Conservation (phyloP, 2,888 invertebrate genomes). For the Chymomyza caudatula region DNA sequence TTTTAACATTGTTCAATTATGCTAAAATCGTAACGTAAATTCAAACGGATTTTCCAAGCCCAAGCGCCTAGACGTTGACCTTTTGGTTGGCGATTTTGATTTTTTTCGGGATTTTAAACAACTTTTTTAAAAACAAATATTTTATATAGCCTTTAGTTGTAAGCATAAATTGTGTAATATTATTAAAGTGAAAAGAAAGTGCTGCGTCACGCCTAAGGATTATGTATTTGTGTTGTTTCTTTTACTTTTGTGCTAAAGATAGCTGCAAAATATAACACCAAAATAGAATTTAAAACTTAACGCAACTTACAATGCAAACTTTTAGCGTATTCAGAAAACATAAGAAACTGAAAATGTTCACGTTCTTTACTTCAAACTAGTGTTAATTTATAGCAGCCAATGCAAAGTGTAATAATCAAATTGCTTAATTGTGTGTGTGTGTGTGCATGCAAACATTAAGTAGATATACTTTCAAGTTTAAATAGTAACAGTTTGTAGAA, state of each 20-base stretch:
- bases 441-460: constrained; percentile 3
- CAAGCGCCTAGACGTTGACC: no score
- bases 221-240: constrained; percentile 23
- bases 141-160: constrained; percentile 40
- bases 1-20: constrained; percentile 29
- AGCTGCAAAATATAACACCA: constrained; percentile 30
- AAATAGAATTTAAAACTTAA: constrained; percentile 6
- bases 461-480: not conserved
- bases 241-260: constrained; percentile 6
- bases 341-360: not conserved
- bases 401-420: not conserved
- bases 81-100: constrained; percentile 18
- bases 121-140: constrained; percentile 41
- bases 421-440: not conserved
- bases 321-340: constrained; percentile 28
- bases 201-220: constrained; percentile 30
- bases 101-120: constrained; percentile 44
- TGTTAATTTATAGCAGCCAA: not conserved
- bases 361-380: not conserved
- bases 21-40: not conserved
- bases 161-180: constrained; percentile 36
- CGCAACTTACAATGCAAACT: constrained; percentile 9
- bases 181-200: constrained; percentile 6
- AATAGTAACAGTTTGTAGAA: not conserved
- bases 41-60: no score